Base-by-base conservation (phyloP, 2,888 invertebrate genomes). In the Mythimna vitellina region DNA sequence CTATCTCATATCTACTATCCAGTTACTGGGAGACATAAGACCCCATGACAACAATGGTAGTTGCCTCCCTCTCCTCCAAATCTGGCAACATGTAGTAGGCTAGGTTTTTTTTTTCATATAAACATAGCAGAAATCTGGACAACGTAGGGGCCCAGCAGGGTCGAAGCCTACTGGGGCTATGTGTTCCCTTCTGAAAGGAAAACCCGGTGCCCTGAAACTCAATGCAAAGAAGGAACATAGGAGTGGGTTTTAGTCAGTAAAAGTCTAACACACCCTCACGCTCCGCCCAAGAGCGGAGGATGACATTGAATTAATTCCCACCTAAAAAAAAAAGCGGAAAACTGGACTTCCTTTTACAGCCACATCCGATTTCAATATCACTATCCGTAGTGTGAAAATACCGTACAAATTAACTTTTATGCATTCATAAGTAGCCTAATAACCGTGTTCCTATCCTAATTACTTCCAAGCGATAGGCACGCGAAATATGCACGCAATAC, bases 401-500 rank as follows among this genome's bases (percentile, higher is more conserved):
- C 17, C 35, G 70, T n/a, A 57, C 42, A 64, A 60, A 76, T 58
- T 58, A 38, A 25, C n/a, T 54, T 29, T 67, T 56, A 67, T 62
- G 65, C 68, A 81, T 82, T 82, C 65, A 82, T 77, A 10, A 35
- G 17, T 22, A 56, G 22, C 22, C 25, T 56, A 66, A 51, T 53
- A 66, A 22, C 38, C n/a, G 49, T 64, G 63, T 75, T 72, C 68
- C 70, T 69, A 64, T 61, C 42, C 58, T 74, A 79, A 68, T 83
- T 68, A 76, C 62, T 80, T 83, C 68, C 79, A 75, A 53, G 12
- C 64, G 29, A 70, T 70, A 42, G 32, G 42, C 76, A 83, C 79
- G 84, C 72, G 63, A 74, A 65, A 68, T 69, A 64, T 65, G 32
- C 79, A 79, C 79, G 70, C 68, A 60, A 70, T 65, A 38, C n/a